phyloP scores from a whole-genome alignment of 2,113 vertebrate species.

The Chamaetylas fuelleborni region DNA sequence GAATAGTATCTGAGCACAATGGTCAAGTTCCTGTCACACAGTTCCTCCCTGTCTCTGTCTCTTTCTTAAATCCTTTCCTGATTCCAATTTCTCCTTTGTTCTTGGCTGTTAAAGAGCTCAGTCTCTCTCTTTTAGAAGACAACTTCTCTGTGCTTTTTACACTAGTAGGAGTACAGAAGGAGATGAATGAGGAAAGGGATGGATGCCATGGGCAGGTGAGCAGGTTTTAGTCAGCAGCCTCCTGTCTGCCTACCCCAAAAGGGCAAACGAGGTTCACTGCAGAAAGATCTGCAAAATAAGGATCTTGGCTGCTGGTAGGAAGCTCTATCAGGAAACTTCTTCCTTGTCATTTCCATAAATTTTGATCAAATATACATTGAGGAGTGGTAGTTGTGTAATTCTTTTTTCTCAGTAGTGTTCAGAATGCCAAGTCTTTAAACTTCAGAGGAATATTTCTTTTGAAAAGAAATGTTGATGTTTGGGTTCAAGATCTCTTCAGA shows the following conservation, averaged over 20 bases:
- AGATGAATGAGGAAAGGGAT: neutral
- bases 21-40: neutral
- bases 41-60: neutral
- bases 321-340: neutral
- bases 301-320: neutral
- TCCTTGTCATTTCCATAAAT: neutral
- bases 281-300: neutral
- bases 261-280: neutral
- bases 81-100: neutral
- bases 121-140: neutral
- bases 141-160: neutral
- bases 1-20: neutral
- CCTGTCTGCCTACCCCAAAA: neutral
- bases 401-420: neutral
- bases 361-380: neutral
- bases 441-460: neutral
- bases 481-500: neutral
- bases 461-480: neutral
- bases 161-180: neutral
- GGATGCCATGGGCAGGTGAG: neutral
- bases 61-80: neutral
- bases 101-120: neutral
- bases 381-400: neutral
- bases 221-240: neutral
- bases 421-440: neutral